Evolutionary conservation across 2,888 invertebrate species (phyloP), one percentile per base, ranked within the genome.

Genomic region (Xanthorhoe designata): DNA sequence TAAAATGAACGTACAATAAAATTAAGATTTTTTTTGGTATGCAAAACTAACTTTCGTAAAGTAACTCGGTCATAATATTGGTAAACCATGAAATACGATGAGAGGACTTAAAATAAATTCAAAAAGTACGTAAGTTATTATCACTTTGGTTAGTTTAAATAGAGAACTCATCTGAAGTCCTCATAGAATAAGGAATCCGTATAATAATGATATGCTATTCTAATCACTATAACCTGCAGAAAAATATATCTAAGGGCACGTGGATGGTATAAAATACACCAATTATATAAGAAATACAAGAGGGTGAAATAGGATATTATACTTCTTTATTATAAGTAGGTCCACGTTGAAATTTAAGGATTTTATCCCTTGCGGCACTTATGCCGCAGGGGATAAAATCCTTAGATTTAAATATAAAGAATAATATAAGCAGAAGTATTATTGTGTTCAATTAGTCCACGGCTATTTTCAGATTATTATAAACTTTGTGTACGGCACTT

Each of bases 401-500:
- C n/a, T n/a, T n/a, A n/a, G n/a, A n/a, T n/a, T n/a, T n/a, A n/a
- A n/a, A n/a, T n/a, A n/a, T n/a, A n/a, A n/a, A n/a, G n/a, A n/a
- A n/a, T n/a, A n/a, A n/a, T n/a, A n/a, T n/a, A n/a, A n/a, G n/a
- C n/a, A n/a, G n/a, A n/a, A n/a, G n/a, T n/a, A n/a, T n/a, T n/a
- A n/a, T n/a, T 18, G 53, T 32, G 32, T 17, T 24, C 49, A 55
- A 50, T 47, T 55, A 38, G 35, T 38, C 61, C 47, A 47, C 45
- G 29, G 24, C 19, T 47, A 45, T 49, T 29, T 47, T 50, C 49
- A 17, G 32, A 54, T 49, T 50, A 50, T 51, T 56, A 56, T 62
- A 62, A 62, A 62, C 50, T 51, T 42, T 62, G 50, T 62, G 51
- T 52, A 56, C n/a, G 56, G 56, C 38, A 56, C 50, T 47, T 49